Evolutionary conservation across 2,888 invertebrate species (phyloP), one percentile per base, ranked within the genome.

Genomic region (Heliconius ethilla): DNA sequence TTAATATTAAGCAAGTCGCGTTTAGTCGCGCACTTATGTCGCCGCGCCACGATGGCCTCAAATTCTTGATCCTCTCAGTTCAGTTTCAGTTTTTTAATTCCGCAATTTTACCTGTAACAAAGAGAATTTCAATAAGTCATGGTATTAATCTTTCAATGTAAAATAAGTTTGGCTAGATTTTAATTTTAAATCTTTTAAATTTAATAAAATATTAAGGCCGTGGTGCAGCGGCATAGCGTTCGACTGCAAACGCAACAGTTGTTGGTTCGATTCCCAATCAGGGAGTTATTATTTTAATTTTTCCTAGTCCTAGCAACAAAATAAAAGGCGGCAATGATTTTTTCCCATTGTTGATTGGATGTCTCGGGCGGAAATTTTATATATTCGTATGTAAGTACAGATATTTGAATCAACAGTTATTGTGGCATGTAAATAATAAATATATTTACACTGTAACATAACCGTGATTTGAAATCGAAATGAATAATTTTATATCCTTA

Each of bases 401-500:
- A 51, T 51, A 51, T 18, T 51, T 51, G 6, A 51, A 51, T 3
- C 51, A 22, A 51, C 22, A 51, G 9, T 22, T 51, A 51, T 51
- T 15, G 40, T 63, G 15, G 6, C 22, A n/a, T n/a, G n/a, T n/a
- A n/a, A 59, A n/a, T 59, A 29, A 59, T 72, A 37, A 63, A 45
- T 27, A 74, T 4, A 40, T 15, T 7, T 11, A 63, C 11, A 40
- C 25, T 73, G 4, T 33, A 13, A 1, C 37, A 45, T 67, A 29
- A 45, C n/a, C 27, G n/a, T 66, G 40, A 63, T 66, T 75, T 72
- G 13, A 76, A 72, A 76, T 78, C 78, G 72, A 76, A 76, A 74
- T 80, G 37, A 78, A 79, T 75, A 79, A 76, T 70, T 70, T 70
- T 62, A 66, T 73, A 69, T 67, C 40, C 4, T 25, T 69, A 69